Conservation (phyloP, 2,888 invertebrate species). For the Polylopha cassiicola region DNA sequence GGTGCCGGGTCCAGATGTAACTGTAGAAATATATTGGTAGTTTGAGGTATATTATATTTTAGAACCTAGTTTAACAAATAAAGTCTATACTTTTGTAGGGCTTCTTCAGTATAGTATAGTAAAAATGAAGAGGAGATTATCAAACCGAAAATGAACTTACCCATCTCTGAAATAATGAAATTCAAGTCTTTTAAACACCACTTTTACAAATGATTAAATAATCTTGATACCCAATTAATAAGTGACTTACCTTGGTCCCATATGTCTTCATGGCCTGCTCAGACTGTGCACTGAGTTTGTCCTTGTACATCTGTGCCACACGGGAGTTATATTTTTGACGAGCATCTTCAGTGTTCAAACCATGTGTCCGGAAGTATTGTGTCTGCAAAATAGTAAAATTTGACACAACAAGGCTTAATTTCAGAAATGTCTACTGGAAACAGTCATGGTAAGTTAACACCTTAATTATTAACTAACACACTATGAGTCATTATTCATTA, state of each 20-base stretch:
- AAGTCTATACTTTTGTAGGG: too few relatives aligned
- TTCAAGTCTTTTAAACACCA: conserved; percentile 10
- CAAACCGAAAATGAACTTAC: conserved; percentile 4
- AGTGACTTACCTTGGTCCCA: conserved; percentile 85
- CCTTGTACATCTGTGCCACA: conserved; percentile 94
- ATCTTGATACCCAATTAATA: conserved; percentile 16
- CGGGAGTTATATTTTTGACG: conserved; percentile 98
- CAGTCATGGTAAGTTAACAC: too few relatives aligned
- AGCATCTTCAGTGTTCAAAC: conserved; percentile 92
- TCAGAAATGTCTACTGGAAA: too few relatives aligned
- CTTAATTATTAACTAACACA: too few relatives aligned
- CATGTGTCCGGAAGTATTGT: conserved; percentile 96
- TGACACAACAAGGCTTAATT: not conserved
- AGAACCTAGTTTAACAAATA: not conserved
- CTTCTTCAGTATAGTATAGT: too few relatives aligned
- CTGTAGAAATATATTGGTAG: conserved; percentile 53
- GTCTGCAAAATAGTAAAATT: conserved; percentile 73
- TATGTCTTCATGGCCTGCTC: conserved; percentile 91
- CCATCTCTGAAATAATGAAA: conserved; percentile 14
- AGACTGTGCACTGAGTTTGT: conserved; percentile 90
- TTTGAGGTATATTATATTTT: not conserved
- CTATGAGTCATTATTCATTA: too few relatives aligned
- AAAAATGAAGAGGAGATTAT: not conserved
- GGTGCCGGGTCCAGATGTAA: conserved; percentile 82
- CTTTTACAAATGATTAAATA: not conserved